phyloP scores from a whole-genome alignment of 1,140 invertebrate genomes.

The Aphelenchoides fujianensis region DNA sequence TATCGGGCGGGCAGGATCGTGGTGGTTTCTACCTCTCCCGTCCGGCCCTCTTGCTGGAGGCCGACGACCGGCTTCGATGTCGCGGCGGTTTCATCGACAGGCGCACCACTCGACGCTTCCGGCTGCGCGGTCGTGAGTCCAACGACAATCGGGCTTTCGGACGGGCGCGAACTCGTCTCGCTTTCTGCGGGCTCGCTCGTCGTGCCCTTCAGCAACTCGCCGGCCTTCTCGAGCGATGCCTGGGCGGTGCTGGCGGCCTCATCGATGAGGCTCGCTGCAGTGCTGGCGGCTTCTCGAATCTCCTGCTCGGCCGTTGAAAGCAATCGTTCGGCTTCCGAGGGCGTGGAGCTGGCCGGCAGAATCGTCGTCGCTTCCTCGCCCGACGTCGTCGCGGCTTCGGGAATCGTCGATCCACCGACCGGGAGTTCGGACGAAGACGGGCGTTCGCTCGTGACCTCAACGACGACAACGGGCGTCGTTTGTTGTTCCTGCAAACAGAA shows the following conservation, averaged over 20 bases:
- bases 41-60: not conserved
- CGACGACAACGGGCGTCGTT: too few species aligned
- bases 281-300: not conserved
- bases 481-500: too few species aligned
- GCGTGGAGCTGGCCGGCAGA: not conserved
- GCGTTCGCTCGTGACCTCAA: too few species aligned
- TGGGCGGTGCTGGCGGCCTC: not conserved
- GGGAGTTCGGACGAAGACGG: too few species aligned
- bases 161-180: too few species aligned
- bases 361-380: not conserved
- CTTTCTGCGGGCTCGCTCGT: too few species aligned
- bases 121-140: not conserved
- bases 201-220: slow-evolving; percentile 2
- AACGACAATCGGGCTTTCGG: too few species aligned
- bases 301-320: not conserved
- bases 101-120: not conserved
- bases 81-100: not conserved
- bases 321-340: not conserved
- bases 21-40: slow-evolving; percentile 3
- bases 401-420: too few species aligned
- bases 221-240: not conserved
- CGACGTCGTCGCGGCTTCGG: not conserved
- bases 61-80: not conserved
- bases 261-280: not conserved
- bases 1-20: slow-evolving; percentile 2